Evolutionary conservation across 1,140 invertebrate genomes (phyloP).

Genomic region (Homarus americanus): DNA sequence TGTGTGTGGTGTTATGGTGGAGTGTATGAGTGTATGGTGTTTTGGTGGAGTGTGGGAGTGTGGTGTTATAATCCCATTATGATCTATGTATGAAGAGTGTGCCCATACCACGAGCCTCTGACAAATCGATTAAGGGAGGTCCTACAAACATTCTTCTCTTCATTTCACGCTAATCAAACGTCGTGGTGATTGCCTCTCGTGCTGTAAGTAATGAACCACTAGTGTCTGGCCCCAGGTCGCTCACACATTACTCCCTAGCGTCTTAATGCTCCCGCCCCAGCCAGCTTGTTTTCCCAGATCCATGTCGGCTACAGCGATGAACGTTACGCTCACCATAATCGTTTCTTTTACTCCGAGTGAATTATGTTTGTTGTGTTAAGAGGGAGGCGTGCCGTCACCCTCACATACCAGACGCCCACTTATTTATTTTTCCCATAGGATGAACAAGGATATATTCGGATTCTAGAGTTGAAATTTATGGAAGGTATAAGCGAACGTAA

Average conservation of each 20-base stretch:
- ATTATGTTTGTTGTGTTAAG: conserved; percentile 1
- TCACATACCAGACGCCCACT: no score
- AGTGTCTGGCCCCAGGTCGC: not conserved
- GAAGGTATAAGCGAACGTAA: no score
- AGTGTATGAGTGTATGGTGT: no score
- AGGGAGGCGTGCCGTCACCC: not conserved
- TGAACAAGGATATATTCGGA: no score
- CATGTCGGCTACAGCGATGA: not conserved
- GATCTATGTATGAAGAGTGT: no score
- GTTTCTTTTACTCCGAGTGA: not conserved
- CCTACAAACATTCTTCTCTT: not conserved
- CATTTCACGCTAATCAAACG: not conserved
- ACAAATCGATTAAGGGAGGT: not conserved
- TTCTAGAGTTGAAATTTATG: no score
- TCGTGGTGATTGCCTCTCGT: not conserved
- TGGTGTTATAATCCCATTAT: no score
- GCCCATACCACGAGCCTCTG: not conserved
- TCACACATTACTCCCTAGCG: conserved; percentile 8
- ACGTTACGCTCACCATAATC: not conserved
- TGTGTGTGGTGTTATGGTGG: no score
- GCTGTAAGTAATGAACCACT: not conserved
- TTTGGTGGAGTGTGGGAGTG: no score
- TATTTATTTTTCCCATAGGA: no score
- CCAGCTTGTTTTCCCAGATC: not conserved
- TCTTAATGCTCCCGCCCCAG: conserved; percentile 15